Conservation (phyloP, 2,888 invertebrate genomes). For the Mesodorylaimus sp. region DNA sequence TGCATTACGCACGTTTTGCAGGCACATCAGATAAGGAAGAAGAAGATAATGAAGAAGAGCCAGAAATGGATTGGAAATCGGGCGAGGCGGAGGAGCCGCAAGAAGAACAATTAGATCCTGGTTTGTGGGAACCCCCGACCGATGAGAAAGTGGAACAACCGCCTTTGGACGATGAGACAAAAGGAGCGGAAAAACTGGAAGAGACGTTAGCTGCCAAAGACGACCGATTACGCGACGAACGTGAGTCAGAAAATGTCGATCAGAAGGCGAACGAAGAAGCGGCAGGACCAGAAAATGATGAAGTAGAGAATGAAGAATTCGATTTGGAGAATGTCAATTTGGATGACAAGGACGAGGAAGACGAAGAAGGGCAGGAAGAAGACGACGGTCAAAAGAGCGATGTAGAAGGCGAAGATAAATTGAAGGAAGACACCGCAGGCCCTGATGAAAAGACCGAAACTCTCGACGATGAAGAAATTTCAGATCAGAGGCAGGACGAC, state of each 20-base stretch:
- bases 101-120: slow-evolving; percentile 67
- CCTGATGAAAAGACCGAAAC: slow-evolving; percentile 31
- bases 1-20: no score
- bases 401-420: slow-evolving; percentile 36
- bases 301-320: slow-evolving; percentile 44
- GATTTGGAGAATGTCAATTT: slow-evolving; percentile 33
- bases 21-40: slow-evolving; percentile 40
- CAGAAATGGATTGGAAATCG: slow-evolving; percentile 11
- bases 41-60: slow-evolving; percentile 47
- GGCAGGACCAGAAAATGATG: slow-evolving; percentile 29
- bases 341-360: slow-evolving; percentile 32
- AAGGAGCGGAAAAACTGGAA: slow-evolving; percentile 22
- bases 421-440: slow-evolving; percentile 28
- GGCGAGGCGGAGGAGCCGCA: slow-evolving; percentile 8
- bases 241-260: no score
- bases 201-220: slow-evolving; percentile 51
- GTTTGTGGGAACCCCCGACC: slow-evolving; percentile 83
- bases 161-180: not conserved
- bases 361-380: slow-evolving; percentile 40
- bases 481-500: slow-evolving; percentile 16
- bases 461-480: slow-evolving; percentile 29
- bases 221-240: no score
- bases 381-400: slow-evolving; percentile 36
- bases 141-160: slow-evolving; percentile 16
- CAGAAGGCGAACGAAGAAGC: slow-evolving; percentile 16